Evolutionary conservation across 2,797 vertebrate species (phyloP).

Genomic region (Coilia nasus): DNA sequence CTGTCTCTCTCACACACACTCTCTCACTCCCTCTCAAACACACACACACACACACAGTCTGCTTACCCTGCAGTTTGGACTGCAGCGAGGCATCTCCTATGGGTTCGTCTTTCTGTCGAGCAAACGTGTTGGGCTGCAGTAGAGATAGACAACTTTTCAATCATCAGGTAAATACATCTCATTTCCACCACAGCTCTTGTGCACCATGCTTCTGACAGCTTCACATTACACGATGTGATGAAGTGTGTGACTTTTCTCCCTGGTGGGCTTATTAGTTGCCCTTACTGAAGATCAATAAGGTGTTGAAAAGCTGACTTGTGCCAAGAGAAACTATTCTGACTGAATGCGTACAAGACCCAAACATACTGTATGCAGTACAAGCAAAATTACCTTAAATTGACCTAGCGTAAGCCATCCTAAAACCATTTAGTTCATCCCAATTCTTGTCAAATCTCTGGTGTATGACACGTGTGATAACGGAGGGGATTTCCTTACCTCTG

Average conservation of each 20-base stretch:
- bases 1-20: not conserved
- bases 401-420: not conserved
- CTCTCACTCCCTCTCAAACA: not conserved
- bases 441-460: not conserved
- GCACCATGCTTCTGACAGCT: not conserved
- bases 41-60: not conserved
- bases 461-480: not conserved
- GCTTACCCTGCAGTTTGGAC: constrained; percentile 48
- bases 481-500: not conserved
- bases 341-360: not conserved
- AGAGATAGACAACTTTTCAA: constrained; percentile 58
- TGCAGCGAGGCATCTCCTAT: constrained; percentile 30
- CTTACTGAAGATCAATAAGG: no score
- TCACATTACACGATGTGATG: not conserved
- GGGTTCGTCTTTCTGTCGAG: constrained; percentile 47
- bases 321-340: not conserved
- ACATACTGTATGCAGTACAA: not conserved
- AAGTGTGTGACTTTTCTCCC: no score
- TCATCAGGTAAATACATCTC: not conserved
- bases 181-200: not conserved
- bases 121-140: constrained; percentile 63
- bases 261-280: no score
- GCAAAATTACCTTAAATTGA: not conserved
- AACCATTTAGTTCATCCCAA: not conserved
- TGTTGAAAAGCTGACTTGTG: not conserved